Evolutionary conservation across 2,113 vertebrate genomes (phyloP), one percentile per base, ranked within the genome.

Genomic region (Onychorhynchus coronatus): DNA sequence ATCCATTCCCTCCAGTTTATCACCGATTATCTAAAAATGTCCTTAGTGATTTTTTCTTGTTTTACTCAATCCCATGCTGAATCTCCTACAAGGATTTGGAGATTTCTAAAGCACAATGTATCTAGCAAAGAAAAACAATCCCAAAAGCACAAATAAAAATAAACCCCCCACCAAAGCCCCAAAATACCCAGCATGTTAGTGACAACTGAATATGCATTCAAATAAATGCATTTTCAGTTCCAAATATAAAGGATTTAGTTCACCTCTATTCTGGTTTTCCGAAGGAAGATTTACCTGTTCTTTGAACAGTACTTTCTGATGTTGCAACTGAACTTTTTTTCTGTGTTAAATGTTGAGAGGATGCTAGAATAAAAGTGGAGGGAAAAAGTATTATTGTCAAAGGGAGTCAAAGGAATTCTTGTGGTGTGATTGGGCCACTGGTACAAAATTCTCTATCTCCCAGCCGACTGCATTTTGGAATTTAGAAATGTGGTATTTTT

Each of bases 301-400:
- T 98, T 96, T 97, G 95, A 98, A 97, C 94, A 97, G 97, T 95
- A 77, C 96, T 97, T 95, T 98, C 98, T 96, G 97, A 87, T 94
- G 97, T 75, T 95, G 97, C 94, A 91, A 95, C 71, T 97, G 97
- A 92, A 92, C 94, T 90, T 96, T 98, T 98, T 97, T 98, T 98
- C 98, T 98, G 97, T 80, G 95, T 88, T 98, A 98, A 97, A 85
- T 88, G 97, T 90, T 97, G 97, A 96, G 98, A 98, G 80, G 98
- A 94, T 37, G 95, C 98, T 98, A 95, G 97, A 93, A 96, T 30
- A 97, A 93, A 95, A 94, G 77, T 30, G 85, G 70, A 96, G 72
- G 91, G 78, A 95, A 93, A 94, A 95, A 59, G 58, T 41, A 96
- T 98, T 97, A 95, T 59, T 96, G 96, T 91, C 85, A 94, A 90